These are phyloP conservation scores for Ascidia mentula DNA, from an alignment of 23 tunicate species.

Conservation along the genomic window DNA sequence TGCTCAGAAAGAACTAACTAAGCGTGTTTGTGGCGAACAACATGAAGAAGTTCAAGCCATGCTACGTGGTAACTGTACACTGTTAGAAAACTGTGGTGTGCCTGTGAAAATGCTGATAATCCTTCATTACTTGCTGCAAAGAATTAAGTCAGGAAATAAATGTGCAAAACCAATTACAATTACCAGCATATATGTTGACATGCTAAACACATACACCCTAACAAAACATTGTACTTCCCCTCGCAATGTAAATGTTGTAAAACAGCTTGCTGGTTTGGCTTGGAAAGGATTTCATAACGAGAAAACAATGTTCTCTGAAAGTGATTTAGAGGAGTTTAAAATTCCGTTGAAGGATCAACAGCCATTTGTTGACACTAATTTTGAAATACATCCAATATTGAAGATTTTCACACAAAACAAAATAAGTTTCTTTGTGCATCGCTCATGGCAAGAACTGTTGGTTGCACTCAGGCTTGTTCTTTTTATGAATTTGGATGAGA, in stretches of 20 bases:
- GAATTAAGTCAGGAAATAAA: neutral
- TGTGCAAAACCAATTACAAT: no score
- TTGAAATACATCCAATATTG: no score
- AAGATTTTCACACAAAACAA: neutral
- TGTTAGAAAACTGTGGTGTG: neutral
- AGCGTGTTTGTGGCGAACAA: neutral
- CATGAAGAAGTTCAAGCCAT: neutral
- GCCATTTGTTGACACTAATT: neutral
- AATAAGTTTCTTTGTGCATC: neutral
- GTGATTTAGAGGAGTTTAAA: neutral
- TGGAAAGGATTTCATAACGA: neutral
- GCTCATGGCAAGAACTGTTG: slow-evolving; percentile 6
- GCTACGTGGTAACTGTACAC: neutral
- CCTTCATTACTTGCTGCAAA: neutral
- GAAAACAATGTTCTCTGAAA: neutral
- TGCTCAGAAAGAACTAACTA: neutral
- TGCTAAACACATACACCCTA: neutral
- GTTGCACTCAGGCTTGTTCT: slow-evolving; percentile 9
- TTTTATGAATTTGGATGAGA: neutral
- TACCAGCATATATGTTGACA: neutral
- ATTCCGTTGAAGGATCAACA: neutral
- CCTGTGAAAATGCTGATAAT: neutral
- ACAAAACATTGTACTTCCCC: neutral
- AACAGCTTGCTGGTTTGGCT: neutral
- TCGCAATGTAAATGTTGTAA: neutral